These are phyloP conservation scores for Melinaea menophilus DNA, from an alignment of 2,888 invertebrate genomes.

Conservation along the genomic window DNA sequence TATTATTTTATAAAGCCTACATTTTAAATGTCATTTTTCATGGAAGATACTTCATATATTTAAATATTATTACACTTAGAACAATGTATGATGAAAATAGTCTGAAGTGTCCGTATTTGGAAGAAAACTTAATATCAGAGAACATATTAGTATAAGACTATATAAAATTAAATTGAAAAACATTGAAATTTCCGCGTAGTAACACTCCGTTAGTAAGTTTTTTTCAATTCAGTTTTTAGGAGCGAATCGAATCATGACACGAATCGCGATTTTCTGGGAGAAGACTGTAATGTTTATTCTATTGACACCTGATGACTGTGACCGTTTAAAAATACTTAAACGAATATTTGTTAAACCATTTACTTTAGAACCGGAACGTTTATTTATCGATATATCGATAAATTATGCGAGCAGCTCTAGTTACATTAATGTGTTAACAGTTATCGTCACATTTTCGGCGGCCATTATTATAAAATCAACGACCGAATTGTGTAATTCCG, in stretches of 20 bases:
- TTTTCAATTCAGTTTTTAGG: constrained; percentile 7
- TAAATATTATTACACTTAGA: too few relatives aligned
- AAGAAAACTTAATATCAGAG: neutral
- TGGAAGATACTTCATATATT: too few relatives aligned
- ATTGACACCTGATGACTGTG: constrained; percentile 23
- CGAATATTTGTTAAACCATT: neutral
- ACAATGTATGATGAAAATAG: too few relatives aligned
- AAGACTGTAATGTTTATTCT: constrained; percentile 32
- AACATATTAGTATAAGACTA: neutral
- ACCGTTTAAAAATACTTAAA: constrained; percentile 15
- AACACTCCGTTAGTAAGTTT: constrained; percentile 7
- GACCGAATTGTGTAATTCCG: too few relatives aligned
- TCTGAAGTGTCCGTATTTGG: too few relatives aligned
- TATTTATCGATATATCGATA: neutral
- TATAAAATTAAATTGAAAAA: constrained; percentile 9
- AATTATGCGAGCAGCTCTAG: too few relatives aligned
- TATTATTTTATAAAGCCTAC: neutral
- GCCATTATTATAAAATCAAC: too few relatives aligned
- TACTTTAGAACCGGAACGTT: neutral
- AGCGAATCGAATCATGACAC: constrained; percentile 38
- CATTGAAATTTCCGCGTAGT: constrained; percentile 8
- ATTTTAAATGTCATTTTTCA: neutral
- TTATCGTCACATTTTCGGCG: too few relatives aligned
- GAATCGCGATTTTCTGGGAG: constrained; percentile 60
- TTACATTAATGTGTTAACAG: too few relatives aligned